Base-by-base conservation (phyloP, 2,888 invertebrate species). In the Venusia cambrica region DNA sequence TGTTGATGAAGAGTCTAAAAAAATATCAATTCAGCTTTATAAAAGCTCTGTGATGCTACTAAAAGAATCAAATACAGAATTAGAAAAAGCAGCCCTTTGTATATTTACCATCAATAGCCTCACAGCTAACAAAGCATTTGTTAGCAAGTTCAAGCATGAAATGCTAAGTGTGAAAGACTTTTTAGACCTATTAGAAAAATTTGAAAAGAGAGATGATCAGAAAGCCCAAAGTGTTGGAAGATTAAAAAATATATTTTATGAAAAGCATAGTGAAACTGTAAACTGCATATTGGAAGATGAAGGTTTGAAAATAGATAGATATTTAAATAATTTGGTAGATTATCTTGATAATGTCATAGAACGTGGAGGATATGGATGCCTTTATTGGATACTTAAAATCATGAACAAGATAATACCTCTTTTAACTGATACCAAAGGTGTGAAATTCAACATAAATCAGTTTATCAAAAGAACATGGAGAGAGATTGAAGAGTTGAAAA, bases 291-390 rank as follows among this genome's bases (percentile, higher is more conserved):
- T 73, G 9, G 45, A 53, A 34, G 41, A 54, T 13, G 30, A 57
- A 5, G 16, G 38, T 25, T 26, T 34, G 11, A 38, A 37, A 16
- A 32, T 47, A 25, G 27, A 48, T 26, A 33, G 16, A 27, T 33
- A 58, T 56, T 12, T 58, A 2, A 37, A 54, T 37, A 45, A 58
- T 18, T 38, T 80, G 16, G 42, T 74, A 20, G 44, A 57, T 30
- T 78, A 63, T 44, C 50, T 80, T 31, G 67, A 76, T 35, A 68
- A 67, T 40, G 61, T 78, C 2, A 45, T 76, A 17, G 83, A 87
- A 52, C 73, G 79, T 52, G 88, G 89, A 26, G 88, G 88, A 2
- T 77, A 81, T 56, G 81, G 79, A 1, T 85, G 84, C 36, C 44
- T 88, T 1, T 69, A 72, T 55, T 76, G 75, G 69, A 68, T 84